Percentiles rank a stretch among this genome's conserved stretches.
phyloP scores from a whole-genome alignment of 1,140 invertebrate genomes.

The Eueides isabella region DNA sequence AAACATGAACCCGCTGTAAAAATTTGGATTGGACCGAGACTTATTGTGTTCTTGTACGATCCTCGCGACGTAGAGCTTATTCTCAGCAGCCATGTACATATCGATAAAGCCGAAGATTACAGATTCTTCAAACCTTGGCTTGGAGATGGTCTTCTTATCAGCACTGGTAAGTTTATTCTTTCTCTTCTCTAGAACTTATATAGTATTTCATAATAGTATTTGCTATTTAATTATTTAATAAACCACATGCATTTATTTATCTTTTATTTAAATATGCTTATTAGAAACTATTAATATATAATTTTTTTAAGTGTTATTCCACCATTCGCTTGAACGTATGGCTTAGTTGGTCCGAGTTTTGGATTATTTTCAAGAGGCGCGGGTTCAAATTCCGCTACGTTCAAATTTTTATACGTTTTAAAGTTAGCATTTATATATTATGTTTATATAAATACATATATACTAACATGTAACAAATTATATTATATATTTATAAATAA shows the following conservation, averaged over 20 bases:
- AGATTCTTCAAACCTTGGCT: conserved; percentile 89
- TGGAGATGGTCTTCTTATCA: conserved; percentile 89
- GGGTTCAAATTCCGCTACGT: too few relatives aligned
- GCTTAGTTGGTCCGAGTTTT: too few relatives aligned
- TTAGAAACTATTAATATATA: not conserved
- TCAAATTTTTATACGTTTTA: too few relatives aligned
- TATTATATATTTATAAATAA: not conserved
- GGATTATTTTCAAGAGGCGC: too few relatives aligned
- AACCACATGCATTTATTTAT: too few relatives aligned
- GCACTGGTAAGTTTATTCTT: conserved; percentile 83
- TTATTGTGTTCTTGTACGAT: conserved; percentile 87
- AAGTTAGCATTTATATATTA: too few relatives aligned
- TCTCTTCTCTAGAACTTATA: not conserved
- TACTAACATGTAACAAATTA: not conserved
- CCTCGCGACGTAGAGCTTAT: conserved; percentile 89
- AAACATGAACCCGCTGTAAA: conserved; percentile 83
- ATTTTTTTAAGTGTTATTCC: too few relatives aligned
- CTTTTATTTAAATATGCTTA: not conserved
- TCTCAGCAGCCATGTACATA: conserved; percentile 88
- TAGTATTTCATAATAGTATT: not conserved
- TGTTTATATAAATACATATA: too few relatives aligned
- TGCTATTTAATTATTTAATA: not conserved
- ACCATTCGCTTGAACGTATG: too few relatives aligned
- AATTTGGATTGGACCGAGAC: conserved; percentile 89
- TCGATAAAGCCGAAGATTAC: conserved; percentile 88